A percentile compares a stretch with the other conserved stretches of the same genome.
phyloP scores from a whole-genome alignment of 2,797 vertebrate genomes.

The Peromyscus eremicus region DNA sequence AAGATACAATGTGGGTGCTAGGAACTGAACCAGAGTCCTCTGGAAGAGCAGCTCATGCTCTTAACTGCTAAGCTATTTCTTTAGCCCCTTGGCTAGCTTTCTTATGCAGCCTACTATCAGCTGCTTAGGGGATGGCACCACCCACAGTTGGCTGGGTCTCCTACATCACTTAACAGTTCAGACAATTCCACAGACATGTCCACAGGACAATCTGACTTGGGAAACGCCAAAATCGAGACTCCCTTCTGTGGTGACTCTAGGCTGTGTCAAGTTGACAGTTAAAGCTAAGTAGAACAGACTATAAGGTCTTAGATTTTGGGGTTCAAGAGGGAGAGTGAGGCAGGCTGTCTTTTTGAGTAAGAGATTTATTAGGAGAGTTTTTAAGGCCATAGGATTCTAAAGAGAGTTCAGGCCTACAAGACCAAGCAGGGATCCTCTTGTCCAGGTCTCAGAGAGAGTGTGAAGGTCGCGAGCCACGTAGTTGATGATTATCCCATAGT shows the following conservation, averaged over 20 bases:
- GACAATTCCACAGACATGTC: background rate
- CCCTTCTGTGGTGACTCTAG: background rate
- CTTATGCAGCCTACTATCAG: background rate
- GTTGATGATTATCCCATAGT: too few relatives aligned
- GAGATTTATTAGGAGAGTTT: background rate
- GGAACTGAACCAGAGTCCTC: background rate
- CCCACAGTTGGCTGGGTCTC: background rate
- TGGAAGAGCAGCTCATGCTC: background rate
- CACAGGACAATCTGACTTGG: background rate
- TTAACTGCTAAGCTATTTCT: background rate
- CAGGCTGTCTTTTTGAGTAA: too few relatives aligned
- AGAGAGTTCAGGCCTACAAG: background rate
- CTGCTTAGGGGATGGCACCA: background rate
- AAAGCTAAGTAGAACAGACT: background rate
- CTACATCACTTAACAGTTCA: background rate
- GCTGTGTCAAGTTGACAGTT: background rate
- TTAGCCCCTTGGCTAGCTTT: background rate
- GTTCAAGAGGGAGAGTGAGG: background rate
- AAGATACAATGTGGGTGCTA: too few relatives aligned
- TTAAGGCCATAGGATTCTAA: background rate
- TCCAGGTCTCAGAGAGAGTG: too few relatives aligned
- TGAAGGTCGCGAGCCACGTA: background rate
- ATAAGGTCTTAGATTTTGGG: background rate
- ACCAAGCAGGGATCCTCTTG: background rate
- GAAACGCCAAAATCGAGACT: background rate